phyloP scores from a whole-genome alignment of 1,140 invertebrate genomes.

The Cydia strobilella region DNA sequence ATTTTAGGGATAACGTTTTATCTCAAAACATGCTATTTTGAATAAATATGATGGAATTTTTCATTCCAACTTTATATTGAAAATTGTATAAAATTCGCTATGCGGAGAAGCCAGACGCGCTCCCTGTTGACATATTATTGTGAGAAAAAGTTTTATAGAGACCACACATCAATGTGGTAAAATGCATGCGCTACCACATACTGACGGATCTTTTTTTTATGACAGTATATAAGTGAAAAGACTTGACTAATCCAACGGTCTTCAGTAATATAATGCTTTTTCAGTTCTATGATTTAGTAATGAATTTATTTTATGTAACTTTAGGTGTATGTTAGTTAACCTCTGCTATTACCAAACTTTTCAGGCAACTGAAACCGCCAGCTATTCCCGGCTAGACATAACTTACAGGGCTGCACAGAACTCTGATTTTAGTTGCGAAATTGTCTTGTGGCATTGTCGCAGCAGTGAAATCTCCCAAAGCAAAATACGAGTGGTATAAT shows the following conservation, averaged over 20 bases:
- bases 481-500: not conserved
- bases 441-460: not conserved
- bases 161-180: not conserved
- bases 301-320: not conserved
- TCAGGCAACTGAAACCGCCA: not conserved
- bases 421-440: not conserved
- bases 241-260: too few species aligned
- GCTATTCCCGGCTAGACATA: not conserved
- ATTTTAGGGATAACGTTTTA: not conserved
- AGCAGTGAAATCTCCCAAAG: not conserved
- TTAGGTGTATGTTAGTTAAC: not conserved
- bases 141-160: not conserved
- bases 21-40: not conserved
- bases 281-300: not conserved
- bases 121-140: not conserved
- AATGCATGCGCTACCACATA: not conserved
- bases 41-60: not conserved
- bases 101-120: not conserved
- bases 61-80: not conserved
- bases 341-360: not conserved
- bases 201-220: not conserved
- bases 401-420: not conserved
- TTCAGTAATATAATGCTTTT: too few species aligned
- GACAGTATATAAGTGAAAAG: too few species aligned
- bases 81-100: not conserved